These are phyloP conservation scores for Thinocorus orbignyianus DNA, from an alignment of 2,113 vertebrate genomes.

Conservation along the genomic window DNA sequence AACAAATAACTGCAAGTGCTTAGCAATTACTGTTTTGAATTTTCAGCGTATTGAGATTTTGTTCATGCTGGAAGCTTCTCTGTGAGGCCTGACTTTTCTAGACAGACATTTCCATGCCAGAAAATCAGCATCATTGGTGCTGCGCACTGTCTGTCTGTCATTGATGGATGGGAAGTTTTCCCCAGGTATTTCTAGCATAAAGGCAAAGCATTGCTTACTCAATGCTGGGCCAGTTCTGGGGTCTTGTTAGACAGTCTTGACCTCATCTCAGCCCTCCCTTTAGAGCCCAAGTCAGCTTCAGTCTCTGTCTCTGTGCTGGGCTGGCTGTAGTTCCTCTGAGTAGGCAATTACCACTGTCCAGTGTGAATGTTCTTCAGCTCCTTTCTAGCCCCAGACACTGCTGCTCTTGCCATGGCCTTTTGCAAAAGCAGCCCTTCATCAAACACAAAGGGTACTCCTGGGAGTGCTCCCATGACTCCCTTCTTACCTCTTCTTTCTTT, in stretches of 20 bases:
- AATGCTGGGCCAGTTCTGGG: neutral
- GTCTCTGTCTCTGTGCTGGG: accelerated
- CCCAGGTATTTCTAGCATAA: neutral
- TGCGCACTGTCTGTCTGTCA: neutral
- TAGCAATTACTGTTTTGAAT: neutral
- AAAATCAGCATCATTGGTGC: neutral
- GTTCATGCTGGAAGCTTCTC: neutral
- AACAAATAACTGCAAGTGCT: neutral
- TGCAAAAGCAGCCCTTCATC: neutral
- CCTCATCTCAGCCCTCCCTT: neutral
- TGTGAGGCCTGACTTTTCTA: neutral
- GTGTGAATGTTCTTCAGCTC: neutral
- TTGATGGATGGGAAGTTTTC: neutral
- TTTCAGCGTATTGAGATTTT: neutral
- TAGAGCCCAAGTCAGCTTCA: neutral
- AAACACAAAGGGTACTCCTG: neutral
- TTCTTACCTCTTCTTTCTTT: neutral
- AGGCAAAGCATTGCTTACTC: neutral
- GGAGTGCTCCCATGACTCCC: neutral
- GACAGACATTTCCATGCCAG: neutral
- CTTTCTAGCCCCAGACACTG: neutral
- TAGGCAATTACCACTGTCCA: accelerated
- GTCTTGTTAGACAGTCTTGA: neutral
- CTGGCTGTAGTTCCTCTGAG: neutral
- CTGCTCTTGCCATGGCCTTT: neutral